Conservation (phyloP, 2,797 vertebrate species). For the Sebastolobus altivelis region DNA sequence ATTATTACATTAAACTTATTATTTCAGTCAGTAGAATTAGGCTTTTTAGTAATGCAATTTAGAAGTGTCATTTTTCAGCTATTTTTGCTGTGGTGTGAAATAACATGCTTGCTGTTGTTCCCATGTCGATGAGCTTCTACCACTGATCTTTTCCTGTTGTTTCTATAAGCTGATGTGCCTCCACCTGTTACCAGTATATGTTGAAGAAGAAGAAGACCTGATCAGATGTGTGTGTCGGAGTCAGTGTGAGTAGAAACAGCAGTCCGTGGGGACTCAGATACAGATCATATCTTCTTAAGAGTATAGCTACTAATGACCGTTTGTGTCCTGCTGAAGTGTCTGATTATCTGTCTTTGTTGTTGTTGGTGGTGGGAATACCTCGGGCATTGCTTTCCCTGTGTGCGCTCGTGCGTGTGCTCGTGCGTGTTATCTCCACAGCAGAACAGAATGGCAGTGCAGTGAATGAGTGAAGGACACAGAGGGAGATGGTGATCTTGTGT, state of each 20-base stretch:
- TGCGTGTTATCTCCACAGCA: not conserved
- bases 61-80: not conserved
- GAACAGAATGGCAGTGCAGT: no score
- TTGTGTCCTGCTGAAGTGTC: conserved; percentile 43
- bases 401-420: not conserved
- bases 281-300: conserved; percentile 55
- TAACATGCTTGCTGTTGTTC: not conserved
- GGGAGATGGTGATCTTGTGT: no score
- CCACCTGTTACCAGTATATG: not conserved
- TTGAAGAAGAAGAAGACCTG: not conserved
- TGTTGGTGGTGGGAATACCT: conserved; percentile 68
- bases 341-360: conserved; percentile 46
- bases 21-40: not conserved
- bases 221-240: not conserved
- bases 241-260: conserved; percentile 16
- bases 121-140: not conserved
- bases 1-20: no score
- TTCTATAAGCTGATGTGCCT: not conserved
- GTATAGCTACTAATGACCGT: conserved; percentile 46
- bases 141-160: not conserved
- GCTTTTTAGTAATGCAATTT: not conserved
- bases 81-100: not conserved
- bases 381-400: conserved; percentile 59
- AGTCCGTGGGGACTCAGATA: conserved; percentile 24
- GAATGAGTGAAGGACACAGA: no score